A percentile compares a stretch with the other conserved stretches of the same genome.
phyloP scores from a whole-genome alignment of 2,113 vertebrate genomes.

The Sapajus apella region DNA sequence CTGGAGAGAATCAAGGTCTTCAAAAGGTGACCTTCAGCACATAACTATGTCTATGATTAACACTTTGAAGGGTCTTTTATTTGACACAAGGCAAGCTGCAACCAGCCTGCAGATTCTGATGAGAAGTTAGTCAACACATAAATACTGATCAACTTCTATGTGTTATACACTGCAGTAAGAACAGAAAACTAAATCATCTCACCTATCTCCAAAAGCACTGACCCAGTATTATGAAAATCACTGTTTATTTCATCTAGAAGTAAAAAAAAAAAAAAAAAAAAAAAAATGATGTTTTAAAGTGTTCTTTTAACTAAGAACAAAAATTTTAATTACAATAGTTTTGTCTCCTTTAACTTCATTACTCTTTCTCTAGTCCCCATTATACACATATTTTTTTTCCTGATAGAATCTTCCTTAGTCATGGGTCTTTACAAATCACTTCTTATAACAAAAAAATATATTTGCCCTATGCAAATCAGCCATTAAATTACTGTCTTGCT shows the following conservation, averaged over 20 bases:
- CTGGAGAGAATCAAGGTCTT: not conserved
- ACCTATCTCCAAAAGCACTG: not conserved
- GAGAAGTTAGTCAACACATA: conserved; percentile 41
- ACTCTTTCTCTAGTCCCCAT: not conserved
- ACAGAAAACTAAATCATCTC: conserved; percentile 30
- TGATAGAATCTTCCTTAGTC: not conserved
- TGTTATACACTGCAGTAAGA: not conserved
- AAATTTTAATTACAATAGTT: conserved; percentile 34
- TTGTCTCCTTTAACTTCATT: conserved; percentile 17
- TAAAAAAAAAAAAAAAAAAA: not conserved
- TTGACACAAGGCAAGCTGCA: conserved; percentile 14
- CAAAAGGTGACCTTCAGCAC: conserved; percentile 13
- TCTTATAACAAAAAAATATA: not conserved
- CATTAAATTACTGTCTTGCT: not conserved
- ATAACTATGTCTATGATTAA: not conserved
- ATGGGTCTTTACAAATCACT: not conserved
- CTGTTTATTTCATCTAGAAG: conserved; percentile 1
- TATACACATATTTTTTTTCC: not conserved
- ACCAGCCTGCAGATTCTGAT: not conserved
- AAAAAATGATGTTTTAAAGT: not conserved
- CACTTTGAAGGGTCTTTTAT: not conserved
- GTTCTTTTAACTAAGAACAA: conserved; percentile 46
- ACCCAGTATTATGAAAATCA: not conserved
- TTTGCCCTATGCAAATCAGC: not conserved
- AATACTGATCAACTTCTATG: not conserved